Evolutionary conservation across 2,888 invertebrate species (phyloP).

Genomic region (Micoletzkya japonica): DNA sequence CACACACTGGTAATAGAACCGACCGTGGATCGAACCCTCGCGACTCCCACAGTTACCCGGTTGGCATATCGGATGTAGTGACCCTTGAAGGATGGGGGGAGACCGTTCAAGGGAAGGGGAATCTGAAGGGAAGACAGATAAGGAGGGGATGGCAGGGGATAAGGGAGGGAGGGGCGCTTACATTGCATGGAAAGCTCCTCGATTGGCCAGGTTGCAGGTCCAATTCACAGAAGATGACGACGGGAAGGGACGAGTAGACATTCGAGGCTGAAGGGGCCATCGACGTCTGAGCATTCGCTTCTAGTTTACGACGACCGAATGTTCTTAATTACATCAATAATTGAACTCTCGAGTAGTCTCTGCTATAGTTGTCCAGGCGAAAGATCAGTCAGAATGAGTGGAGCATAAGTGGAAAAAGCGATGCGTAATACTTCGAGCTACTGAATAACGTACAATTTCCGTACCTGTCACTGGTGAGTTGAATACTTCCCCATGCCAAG

Average conservation of each 20-base stretch:
- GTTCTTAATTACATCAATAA: conserved; percentile 3
- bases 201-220: conserved; percentile 1
- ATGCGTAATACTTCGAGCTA: neutral
- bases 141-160: neutral
- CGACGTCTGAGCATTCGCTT: conserved; percentile 4
- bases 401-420: neutral
- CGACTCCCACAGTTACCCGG: conserved; percentile 17
- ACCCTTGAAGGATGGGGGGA: conserved; percentile 23
- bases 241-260: conserved; percentile 25
- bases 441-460: no score
- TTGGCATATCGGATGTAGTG: conserved; percentile 21
- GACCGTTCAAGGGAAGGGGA: conserved; percentile 4
- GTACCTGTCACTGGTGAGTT: conserved; percentile 22
- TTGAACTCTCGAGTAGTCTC: no score
- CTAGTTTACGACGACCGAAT: conserved; percentile 18
- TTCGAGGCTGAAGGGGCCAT: conserved; percentile 15
- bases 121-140: neutral
- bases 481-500: conserved; percentile 26
- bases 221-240: conserved; percentile 22
- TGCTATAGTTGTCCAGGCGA: no score
- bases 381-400: neutral
- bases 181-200: conserved; percentile 14
- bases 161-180: neutral
- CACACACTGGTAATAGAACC: neutral
- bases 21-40: conserved; percentile 18